phyloP scores from a whole-genome alignment of 2,113 vertebrate species.

The Monopterus albus region DNA sequence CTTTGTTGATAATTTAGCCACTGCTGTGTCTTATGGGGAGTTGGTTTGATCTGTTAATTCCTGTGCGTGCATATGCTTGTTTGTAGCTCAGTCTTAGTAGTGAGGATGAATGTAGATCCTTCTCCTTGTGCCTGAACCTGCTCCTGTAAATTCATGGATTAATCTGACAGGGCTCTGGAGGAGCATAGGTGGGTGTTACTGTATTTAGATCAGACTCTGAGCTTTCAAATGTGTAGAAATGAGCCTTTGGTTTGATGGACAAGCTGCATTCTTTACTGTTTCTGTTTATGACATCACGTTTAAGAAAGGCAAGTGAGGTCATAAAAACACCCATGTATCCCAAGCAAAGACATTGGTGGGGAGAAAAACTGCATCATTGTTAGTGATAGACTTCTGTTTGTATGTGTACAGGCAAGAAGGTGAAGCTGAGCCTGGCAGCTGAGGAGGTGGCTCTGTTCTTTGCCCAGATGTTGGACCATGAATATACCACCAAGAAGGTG shows the following conservation, averaged over 20 bases:
- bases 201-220: not conserved
- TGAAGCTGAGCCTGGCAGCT: constrained; percentile 77
- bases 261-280: not conserved
- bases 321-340: too few species aligned
- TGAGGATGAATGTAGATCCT: constrained; percentile 47
- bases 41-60: constrained; percentile 45
- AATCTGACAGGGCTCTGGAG: constrained; percentile 14
- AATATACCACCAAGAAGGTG: constrained; percentile 83
- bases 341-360: not conserved
- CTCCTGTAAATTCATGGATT: constrained; percentile 8
- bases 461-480: constrained; percentile 85
- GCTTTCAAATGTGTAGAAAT: not conserved
- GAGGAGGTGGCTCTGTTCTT: constrained; percentile 84
- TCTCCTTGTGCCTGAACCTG: constrained; percentile 39
- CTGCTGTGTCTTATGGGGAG: not conserved
- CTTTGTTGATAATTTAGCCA: constrained; percentile 29
- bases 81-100: constrained; percentile 19
- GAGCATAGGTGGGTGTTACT: not conserved
- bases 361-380: not conserved
- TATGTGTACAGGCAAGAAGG: constrained; percentile 72
- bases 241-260: not conserved
- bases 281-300: not conserved
- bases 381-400: not conserved
- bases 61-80: constrained; percentile 23
- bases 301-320: not conserved